A percentile compares a stretch with the other conserved stretches of the same genome.
Conservation (phyloP, 2,797 vertebrate genomes). For the Sciurus carolinensis region DNA sequence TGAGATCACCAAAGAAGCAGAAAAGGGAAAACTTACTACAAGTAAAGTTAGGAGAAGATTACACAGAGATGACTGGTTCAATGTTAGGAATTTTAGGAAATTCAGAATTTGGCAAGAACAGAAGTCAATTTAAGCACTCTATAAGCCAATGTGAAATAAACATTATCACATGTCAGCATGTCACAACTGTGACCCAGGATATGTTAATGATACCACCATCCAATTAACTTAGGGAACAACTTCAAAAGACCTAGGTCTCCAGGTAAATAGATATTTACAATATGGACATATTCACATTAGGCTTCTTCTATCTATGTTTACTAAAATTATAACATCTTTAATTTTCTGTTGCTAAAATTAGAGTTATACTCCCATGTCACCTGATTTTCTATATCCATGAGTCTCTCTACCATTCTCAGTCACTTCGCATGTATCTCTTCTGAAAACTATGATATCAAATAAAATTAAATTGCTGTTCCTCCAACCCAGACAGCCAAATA, state of each 20-base stretch:
- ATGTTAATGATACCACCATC: not conserved
- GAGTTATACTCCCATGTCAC: not conserved
- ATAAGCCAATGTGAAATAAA: conserved; percentile 9
- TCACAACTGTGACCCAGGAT: not conserved
- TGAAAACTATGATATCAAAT: conserved; percentile 21
- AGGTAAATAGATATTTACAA: not conserved
- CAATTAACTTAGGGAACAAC: not conserved
- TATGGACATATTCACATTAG: not conserved
- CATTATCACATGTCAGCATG: not conserved
- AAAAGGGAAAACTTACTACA: not conserved
- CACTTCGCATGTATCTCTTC: not conserved
- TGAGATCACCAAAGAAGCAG: not conserved
- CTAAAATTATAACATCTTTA: not conserved
- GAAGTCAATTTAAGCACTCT: not conserved
- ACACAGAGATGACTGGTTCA: not conserved
- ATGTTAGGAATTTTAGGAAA: not conserved
- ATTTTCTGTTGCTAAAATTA: not conserved
- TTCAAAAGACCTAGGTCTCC: conserved; percentile 12
- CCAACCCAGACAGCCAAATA: not conserved
- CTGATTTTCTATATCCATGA: not conserved
- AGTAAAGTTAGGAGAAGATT: not conserved
- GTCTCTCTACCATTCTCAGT: not conserved
- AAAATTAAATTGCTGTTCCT: not conserved
- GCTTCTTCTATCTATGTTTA: not conserved
- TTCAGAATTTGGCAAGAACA: not conserved